Evolutionary conservation across 2,888 invertebrate species (phyloP).

Genomic region (Tenthredo mesomela): DNA sequence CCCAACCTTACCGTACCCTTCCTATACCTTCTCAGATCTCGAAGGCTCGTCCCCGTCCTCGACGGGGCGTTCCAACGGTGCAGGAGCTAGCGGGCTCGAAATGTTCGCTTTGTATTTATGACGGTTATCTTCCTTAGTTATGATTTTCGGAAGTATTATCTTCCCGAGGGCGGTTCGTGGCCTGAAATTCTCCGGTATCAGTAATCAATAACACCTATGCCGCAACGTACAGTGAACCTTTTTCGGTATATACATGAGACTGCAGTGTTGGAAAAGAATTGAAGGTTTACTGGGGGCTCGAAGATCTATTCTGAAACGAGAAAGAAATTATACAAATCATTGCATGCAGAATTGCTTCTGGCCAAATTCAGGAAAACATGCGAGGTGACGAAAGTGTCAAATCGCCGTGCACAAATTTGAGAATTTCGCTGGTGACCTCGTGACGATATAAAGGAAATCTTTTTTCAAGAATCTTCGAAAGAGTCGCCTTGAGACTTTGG

Average conservation of each 20-base stretch:
- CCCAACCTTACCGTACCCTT: background rate
- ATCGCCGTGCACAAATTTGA: background rate
- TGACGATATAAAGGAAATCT: background rate
- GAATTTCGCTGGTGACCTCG: background rate
- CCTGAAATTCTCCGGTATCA: slow-evolving; percentile 42
- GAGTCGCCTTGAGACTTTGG: background rate
- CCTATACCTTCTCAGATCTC: slow-evolving; percentile 5
- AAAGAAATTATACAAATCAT: background rate
- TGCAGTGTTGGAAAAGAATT: background rate
- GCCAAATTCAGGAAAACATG: background rate
- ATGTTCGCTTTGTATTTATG: slow-evolving; percentile 55
- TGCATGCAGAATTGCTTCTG: background rate
- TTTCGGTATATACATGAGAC: background rate
- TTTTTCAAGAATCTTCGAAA: background rate
- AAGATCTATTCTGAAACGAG: background rate
- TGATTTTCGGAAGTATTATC: slow-evolving; percentile 55
- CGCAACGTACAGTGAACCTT: background rate
- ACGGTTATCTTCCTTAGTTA: slow-evolving; percentile 54
- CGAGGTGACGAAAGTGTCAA: background rate
- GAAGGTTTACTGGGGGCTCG: background rate
- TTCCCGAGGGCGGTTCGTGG: slow-evolving; percentile 36
- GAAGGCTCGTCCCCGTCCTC: slow-evolving; percentile 23
- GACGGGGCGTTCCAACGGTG: slow-evolving; percentile 23
- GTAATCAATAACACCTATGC: slow-evolving; percentile 41
- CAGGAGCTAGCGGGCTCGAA: slow-evolving; percentile 15